Evolutionary conservation across 2,113 vertebrate species (phyloP), one percentile per base, ranked within the genome.

Genomic region (Sinocyclocheilus anshuiensis): DNA sequence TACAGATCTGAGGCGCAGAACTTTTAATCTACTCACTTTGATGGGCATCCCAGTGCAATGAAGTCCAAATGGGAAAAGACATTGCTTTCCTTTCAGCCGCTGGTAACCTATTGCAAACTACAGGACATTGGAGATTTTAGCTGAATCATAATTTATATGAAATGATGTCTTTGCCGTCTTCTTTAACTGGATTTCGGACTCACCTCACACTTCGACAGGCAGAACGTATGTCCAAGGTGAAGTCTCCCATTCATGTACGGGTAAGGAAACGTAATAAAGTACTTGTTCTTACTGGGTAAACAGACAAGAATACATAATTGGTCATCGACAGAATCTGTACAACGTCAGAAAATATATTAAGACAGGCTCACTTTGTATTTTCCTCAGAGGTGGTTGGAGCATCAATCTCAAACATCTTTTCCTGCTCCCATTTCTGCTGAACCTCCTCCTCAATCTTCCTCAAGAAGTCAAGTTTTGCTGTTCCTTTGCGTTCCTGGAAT

Each of bases 41-140:
- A 99, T 99, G 6, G 98, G 98, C 98, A 99, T 99, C 84, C 98
- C 98, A 39, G 98, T 99, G 90, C 98, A 99, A 91, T 99, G 98
- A 2, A 99, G 93, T 9, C 97, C 98, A 45, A 99, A 99, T 0
- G 98, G 98, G 86, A 99, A 99, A 59, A 99, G 93, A 86, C 98
- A 99, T 26, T 15, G 93, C 91, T 95, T 98, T 72, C 98, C 98
- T 93, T 98, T 99, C 82, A 99, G 84, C 83, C 96, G 94, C 92
- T 99, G 98, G 90, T 96, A 99, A 10, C 98, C 98, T 36, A 97
- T 86, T 59, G 92, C 94, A 81, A 99, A 99, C 98, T 99, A 85
- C 0, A 87, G 4, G 1, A 71, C 6, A 24, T 36, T 26, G 24
- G 2, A 29, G 24, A 67, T 48, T 24, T 29, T 1, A 63, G 29